phyloP scores from a whole-genome alignment of 2,888 invertebrate genomes.

The Ditula angustiorana region DNA sequence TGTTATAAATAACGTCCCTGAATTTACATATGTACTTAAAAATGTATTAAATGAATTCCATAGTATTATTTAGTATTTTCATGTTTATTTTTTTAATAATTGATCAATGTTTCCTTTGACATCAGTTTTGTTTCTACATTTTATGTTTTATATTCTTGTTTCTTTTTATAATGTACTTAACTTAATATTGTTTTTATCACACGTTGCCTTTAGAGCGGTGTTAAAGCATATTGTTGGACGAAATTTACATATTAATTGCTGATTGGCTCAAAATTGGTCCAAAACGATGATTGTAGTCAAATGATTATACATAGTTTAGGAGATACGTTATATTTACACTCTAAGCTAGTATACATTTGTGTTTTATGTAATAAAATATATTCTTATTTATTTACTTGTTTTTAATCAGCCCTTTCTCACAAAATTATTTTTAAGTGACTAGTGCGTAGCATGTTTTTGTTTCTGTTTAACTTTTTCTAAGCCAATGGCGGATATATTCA shows the following conservation, averaged over 20 bases:
- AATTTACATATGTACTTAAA: slow-evolving; percentile 17
- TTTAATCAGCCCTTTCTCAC: slow-evolving; percentile 44
- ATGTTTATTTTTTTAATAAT: slow-evolving; percentile 26
- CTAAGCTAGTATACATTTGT: slow-evolving; percentile 70
- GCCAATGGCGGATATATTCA: too few relatives aligned
- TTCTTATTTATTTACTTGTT: slow-evolving; percentile 66
- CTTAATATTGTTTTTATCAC: slow-evolving; percentile 45
- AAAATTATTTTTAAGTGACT: too few relatives aligned
- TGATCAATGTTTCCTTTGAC: slow-evolving; percentile 36
- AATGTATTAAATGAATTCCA: slow-evolving; percentile 28
- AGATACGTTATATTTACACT: slow-evolving; percentile 66
- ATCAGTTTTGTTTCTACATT: slow-evolving; percentile 34
- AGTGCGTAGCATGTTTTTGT: too few relatives aligned
- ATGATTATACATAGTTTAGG: slow-evolving; percentile 53
- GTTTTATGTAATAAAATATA: slow-evolving; percentile 79
- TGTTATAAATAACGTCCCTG: slow-evolving; percentile 1
- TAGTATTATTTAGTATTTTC: slow-evolving; percentile 38
- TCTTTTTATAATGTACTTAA: neutral
- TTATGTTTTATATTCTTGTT: slow-evolving; percentile 20
- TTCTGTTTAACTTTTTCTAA: too few relatives aligned
- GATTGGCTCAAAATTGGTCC: slow-evolving; percentile 48
- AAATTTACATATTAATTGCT: slow-evolving; percentile 40
- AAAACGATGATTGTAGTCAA: slow-evolving; percentile 49
- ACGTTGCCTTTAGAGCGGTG: slow-evolving; percentile 43
- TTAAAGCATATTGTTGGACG: slow-evolving; percentile 26